phyloP scores from a whole-genome alignment of 1,140 invertebrate genomes.

The Cydia strobilella region DNA sequence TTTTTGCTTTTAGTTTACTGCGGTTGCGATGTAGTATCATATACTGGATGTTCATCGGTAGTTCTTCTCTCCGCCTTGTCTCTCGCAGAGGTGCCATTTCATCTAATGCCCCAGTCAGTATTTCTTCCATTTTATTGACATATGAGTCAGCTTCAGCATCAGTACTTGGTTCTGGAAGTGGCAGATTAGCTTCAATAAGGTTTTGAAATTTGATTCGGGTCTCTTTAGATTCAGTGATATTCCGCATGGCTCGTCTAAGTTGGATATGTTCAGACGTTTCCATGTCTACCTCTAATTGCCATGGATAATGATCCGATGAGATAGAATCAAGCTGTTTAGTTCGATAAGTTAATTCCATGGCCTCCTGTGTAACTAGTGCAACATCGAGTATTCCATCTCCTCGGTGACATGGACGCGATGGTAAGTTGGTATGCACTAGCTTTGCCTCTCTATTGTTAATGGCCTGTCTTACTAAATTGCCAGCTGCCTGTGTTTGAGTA shows the following conservation, averaged over 20 bases:
- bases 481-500: not conserved
- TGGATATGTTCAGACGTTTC: not conserved
- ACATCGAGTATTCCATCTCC: slow-evolving; percentile 32
- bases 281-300: slow-evolving; percentile 5
- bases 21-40: not conserved
- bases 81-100: no score
- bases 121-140: no score
- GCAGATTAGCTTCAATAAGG: no score
- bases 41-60: slow-evolving; percentile 16
- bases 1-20: not conserved
- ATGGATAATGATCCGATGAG: slow-evolving; percentile 25
- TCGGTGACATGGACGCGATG: slow-evolving; percentile 11
- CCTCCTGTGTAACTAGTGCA: slow-evolving; percentile 15
- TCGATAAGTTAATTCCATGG: not conserved
- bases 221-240: not conserved
- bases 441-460: not conserved
- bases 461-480: not conserved
- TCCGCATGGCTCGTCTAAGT: not conserved
- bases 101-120: no score
- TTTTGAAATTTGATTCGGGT: no score
- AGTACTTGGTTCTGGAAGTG: no score
- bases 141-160: no score
- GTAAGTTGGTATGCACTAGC: slow-evolving; percentile 5
- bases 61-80: not conserved
- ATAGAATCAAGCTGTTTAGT: slow-evolving; percentile 11